Percentiles rank a stretch among this genome's conserved stretches.
phyloP scores from a whole-genome alignment of 2,888 invertebrate genomes.

The Microctonus aethiopoides region DNA sequence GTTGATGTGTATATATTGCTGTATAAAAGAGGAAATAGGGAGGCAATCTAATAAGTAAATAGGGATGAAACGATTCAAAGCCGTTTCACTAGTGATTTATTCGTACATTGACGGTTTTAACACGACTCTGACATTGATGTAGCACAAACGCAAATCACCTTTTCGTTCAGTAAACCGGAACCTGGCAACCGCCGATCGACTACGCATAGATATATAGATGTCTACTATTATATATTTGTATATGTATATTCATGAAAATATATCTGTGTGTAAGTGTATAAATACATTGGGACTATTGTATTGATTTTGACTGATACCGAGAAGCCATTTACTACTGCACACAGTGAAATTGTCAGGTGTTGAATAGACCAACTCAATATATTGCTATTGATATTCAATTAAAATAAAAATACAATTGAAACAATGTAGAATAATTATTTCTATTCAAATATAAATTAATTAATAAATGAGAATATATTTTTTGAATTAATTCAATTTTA shows the following conservation, averaged over 20 bases:
- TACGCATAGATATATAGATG: constrained; percentile 11
- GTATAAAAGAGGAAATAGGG: not conserved
- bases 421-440: not conserved
- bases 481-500: too few species aligned
- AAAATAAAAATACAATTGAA: not conserved
- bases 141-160: constrained; percentile 37
- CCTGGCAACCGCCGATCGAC: constrained; percentile 12
- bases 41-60: not conserved
- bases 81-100: constrained; percentile 33
- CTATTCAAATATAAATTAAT: too few species aligned
- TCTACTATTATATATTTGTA: not conserved
- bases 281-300: not conserved
- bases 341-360: not conserved
- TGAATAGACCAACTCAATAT: not conserved
- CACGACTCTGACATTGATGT: constrained; percentile 37
- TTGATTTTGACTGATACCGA: constrained; percentile 24
- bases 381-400: not conserved
- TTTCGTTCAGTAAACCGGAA: constrained; percentile 32
- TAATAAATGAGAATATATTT: too few species aligned
- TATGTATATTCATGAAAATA: not conserved
- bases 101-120: constrained; percentile 26
- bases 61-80: constrained; percentile 6
- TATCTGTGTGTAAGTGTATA: not conserved
- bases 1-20: not conserved
- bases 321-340: not conserved